phyloP scores from a whole-genome alignment of 2,797 vertebrate genomes.

The Lindbergichthys nudifrons region DNA sequence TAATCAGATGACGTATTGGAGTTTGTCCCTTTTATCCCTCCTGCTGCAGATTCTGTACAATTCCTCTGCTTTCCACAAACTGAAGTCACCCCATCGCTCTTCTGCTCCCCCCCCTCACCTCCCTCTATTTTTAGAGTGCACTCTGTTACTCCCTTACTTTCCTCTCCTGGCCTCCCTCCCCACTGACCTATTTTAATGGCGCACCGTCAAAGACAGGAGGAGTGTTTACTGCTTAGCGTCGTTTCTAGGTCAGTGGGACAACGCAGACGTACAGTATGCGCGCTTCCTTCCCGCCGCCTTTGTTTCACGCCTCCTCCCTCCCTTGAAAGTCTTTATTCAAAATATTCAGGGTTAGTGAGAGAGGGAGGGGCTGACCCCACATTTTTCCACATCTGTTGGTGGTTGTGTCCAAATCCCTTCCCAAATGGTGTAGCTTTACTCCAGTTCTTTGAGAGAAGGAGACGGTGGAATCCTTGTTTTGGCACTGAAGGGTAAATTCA shows the following conservation, averaged over 20 bases:
- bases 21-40: slow-evolving; percentile 30
- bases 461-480: background rate
- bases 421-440: slow-evolving; percentile 26
- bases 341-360: slow-evolving; percentile 34
- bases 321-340: slow-evolving; percentile 54
- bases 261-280: slow-evolving; percentile 65
- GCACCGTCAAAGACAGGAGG: slow-evolving; percentile 77
- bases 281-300: slow-evolving; percentile 66
- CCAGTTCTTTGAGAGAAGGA: slow-evolving; percentile 7
- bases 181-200: slow-evolving; percentile 86
- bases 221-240: slow-evolving; percentile 82
- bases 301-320: slow-evolving; percentile 40
- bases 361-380: slow-evolving; percentile 26
- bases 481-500: background rate
- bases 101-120: slow-evolving; percentile 50
- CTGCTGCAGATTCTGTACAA: slow-evolving; percentile 74
- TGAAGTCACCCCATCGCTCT: slow-evolving; percentile 59
- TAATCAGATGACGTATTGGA: slow-evolving; percentile 60
- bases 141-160: slow-evolving; percentile 75
- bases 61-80: slow-evolving; percentile 70
- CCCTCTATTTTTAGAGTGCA: slow-evolving; percentile 85
- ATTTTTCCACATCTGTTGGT: slow-evolving; percentile 69
- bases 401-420: slow-evolving; percentile 44
- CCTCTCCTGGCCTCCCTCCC: slow-evolving; percentile 73
- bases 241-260: slow-evolving; percentile 88